phyloP scores from a whole-genome alignment of 2,797 vertebrate genomes.

The Microctenopoma lineatum region DNA sequence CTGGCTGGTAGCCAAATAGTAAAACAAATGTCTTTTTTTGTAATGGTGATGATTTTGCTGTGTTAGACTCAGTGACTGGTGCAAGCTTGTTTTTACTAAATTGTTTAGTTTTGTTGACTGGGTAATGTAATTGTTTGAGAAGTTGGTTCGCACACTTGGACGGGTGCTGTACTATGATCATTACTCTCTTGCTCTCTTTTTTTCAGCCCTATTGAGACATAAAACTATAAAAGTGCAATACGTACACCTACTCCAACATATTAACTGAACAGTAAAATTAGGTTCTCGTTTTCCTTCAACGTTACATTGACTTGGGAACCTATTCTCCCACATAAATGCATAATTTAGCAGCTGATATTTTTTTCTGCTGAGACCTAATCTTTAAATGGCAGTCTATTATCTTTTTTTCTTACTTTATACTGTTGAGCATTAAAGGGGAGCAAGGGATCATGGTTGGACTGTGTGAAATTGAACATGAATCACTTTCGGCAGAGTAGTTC shows the following conservation, averaged over 20 bases:
- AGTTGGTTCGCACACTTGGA: constrained; percentile 17
- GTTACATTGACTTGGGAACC: constrained; percentile 26
- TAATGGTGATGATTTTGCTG: background rate
- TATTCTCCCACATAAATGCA: constrained; percentile 27
- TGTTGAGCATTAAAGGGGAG: constrained; percentile 37
- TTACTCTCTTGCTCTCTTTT: background rate
- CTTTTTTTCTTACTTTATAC: constrained; percentile 12
- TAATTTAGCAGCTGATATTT: constrained; percentile 30
- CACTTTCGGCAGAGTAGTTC: constrained; percentile 58
- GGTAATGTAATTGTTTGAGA: constrained; percentile 4
- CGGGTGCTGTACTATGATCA: background rate
- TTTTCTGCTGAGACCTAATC: constrained; percentile 23
- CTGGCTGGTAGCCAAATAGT: constrained; percentile 33
- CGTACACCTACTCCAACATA: constrained; percentile 3
- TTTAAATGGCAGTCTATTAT: constrained; percentile 41
- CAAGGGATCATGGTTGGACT: constrained; percentile 46
- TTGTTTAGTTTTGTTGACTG: constrained; percentile 20
- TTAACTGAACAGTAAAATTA: constrained; percentile 27
- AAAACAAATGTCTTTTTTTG: background rate
- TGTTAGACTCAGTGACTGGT: background rate
- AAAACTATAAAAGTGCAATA: constrained; percentile 10
- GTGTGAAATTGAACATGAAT: constrained; percentile 77
- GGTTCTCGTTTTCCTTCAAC: constrained; percentile 20
- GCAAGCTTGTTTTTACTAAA: background rate
- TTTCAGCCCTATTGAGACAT: background rate